Evolutionary conservation across 2,797 vertebrate species (phyloP), one percentile per base, ranked within the genome.

Genomic region (Typhlichthys subterraneus): DNA sequence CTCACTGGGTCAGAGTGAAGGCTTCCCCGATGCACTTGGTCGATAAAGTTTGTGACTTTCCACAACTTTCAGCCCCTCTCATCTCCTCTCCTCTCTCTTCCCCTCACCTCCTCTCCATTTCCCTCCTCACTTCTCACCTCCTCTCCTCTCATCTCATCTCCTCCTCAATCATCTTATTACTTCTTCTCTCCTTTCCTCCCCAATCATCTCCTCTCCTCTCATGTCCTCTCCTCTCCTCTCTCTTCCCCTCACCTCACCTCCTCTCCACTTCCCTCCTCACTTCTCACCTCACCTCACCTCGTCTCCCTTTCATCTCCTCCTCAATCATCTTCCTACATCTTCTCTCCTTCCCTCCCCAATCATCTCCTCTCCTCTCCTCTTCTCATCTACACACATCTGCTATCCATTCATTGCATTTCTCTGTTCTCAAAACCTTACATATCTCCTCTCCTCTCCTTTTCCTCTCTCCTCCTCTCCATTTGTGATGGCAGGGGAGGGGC

Each of bases 11-110:
- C 68, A 82, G 68, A 79, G 14, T 67, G 60, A 75, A 76, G 67
- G 63, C 67, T 73, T 80, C 58, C 70, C 61, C 67, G 53, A 57
- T 75, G 72, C 65, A 72, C 63, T 77, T 75, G 76, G 80, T 84
- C 76, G 57, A 81, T 85, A 77, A 63, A 72, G 69, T 73, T 63
- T 64, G 53, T 68, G 67, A 73, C 62, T 66, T 53, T 55, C 23
- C 45, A 12, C 45, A 46, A 12, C 45, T 77, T 72, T 74, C 59
- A 23, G 1, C 14, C 9, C 15, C 15, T n/a, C 13, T 17, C n/a
- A 5, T 67, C 62, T 59, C n/a, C 51, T 67, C 62, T 59, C 14
- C 45, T 47, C 17, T 56, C 8, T 19, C 45, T 47, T 47, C 53
- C 2, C 33, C 17, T 19, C 17, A 1, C 1, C 17, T 19, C 17